Base-by-base conservation (phyloP, 2,888 invertebrate species). In the Diarsia rubi region DNA sequence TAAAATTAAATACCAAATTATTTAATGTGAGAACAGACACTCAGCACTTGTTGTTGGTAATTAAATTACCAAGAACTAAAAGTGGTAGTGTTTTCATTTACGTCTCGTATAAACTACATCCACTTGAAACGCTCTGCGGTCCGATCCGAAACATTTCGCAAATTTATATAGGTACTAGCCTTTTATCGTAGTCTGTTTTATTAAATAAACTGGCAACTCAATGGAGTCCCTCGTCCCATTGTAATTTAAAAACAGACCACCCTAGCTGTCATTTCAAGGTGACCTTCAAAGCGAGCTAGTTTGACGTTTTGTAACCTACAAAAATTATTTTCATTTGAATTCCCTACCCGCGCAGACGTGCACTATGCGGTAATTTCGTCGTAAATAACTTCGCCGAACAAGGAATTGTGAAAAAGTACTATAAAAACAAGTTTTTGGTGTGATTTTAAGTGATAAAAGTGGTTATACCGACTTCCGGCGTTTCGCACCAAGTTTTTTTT, bases 311-410 rank as follows among this genome's bases (percentile, higher is more conserved):
- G 87, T 93, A 87, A 88, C 85, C 93, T 93, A 91, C 86, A 91
- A 92, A 91, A 92, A 91, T 80, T 94, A 94, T 93, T 94, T 92
- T 92, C 88, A 90, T 94, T 95, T 93, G 90, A 91, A 92, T 92
- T 91, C 93, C 87, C 95, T 96, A 96, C 96, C 96, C 96, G 95
- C 96, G 91, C 79, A 93, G 93, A 90, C 94, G 93, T 94, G 93
- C 90, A 90, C 91, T 91, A 88, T 90, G 90, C 88, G 69, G 82
- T 86, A 84, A 87, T 88, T 90, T 88, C 80, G 79, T 87, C 88
- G 88, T 90, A 93, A 93, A 93, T 92, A 91, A 92, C 84, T 88
- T 88, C 85, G 79, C 77, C 86, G 87, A 77, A 78, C 60, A 83
- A 82, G 69, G 88, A 87, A 88, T 87, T 79, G 90, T 92, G 91